Percentiles rank a stretch among this genome's conserved stretches.
These are phyloP conservation scores for Aplysina aerophoba DNA, from an alignment of 37 sponge, comb jelly and placozoan species.

Conservation along the genomic window DNA sequence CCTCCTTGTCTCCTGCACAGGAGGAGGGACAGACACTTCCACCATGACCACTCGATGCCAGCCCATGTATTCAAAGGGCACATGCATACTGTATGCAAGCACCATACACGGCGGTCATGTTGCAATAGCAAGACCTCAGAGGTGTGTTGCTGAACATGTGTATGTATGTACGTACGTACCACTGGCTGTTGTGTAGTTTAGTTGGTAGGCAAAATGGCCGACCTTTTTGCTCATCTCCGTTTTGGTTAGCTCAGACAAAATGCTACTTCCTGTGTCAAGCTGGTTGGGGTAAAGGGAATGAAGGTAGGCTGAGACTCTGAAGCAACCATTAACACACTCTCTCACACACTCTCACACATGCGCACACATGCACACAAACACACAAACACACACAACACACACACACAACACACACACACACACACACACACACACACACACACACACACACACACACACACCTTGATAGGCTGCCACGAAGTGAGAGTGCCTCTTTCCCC, in stretches of 20 bases:
- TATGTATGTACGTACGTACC: slow-evolving; percentile 8
- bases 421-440: not conserved
- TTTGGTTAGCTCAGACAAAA: slow-evolving; percentile 79
- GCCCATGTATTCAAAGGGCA: no score
- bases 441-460: slow-evolving; percentile 12
- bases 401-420: not conserved
- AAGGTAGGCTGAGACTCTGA: not conserved
- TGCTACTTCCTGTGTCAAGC: slow-evolving; percentile 76
- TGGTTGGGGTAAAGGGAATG: not conserved
- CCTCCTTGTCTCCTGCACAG: no score
- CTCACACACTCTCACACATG: no score
- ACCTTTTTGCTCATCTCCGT: slow-evolving; percentile 75
- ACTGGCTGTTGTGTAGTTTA: slow-evolving; percentile 18
- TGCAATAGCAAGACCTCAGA: no score
- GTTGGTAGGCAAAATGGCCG: slow-evolving; percentile 76
- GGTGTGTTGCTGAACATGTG: no score
- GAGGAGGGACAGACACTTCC: no score
- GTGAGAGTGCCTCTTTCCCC: slow-evolving; percentile 44
- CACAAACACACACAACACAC: slow-evolving; percentile 4
- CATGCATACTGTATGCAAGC: no score
- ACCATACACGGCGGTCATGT: no score
- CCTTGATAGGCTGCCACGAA: slow-evolving; percentile 36
- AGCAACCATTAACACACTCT: no score
- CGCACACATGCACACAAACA: not conserved
- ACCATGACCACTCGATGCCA: no score